phyloP scores from a whole-genome alignment of 2,888 invertebrate genomes.

The Anaspis maculata region DNA sequence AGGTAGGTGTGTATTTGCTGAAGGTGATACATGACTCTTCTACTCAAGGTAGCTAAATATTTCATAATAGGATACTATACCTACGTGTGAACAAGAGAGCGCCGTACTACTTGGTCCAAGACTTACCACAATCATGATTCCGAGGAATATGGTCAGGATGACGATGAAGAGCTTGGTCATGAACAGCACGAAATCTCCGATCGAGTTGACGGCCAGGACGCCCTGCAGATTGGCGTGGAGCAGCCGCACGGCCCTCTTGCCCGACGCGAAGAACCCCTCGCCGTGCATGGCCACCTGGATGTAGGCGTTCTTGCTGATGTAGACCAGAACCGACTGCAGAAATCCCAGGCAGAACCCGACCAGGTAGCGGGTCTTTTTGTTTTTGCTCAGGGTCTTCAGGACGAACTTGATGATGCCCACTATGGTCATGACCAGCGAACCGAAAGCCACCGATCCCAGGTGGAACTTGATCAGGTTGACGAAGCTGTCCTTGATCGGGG shows the following conservation, averaged over 20 bases:
- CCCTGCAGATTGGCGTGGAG: constrained; percentile 1
- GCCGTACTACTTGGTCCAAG: too few relatives aligned
- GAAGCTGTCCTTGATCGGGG: constrained; percentile 5
- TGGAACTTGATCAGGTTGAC: constrained; percentile 3
- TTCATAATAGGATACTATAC: too few relatives aligned
- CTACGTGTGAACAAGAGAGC: too few relatives aligned
- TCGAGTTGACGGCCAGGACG: constrained; percentile 4
- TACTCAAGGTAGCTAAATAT: too few relatives aligned
- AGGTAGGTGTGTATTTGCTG: too few relatives aligned
- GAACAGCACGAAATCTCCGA: constrained; percentile 7
- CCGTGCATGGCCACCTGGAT: constrained; percentile 8
- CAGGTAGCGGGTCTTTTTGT: neutral
- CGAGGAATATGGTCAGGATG: neutral
- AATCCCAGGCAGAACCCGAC: constrained; percentile 1
- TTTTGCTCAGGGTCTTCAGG: neutral
- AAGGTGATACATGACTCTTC: too few relatives aligned
- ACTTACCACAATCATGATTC: too few relatives aligned
- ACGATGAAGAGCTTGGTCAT: constrained; percentile 3
- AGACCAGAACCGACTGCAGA: constrained; percentile 2
- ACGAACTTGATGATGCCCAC: neutral
- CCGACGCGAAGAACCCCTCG: constrained; percentile 4
- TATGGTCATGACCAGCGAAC: constrained; percentile 4
- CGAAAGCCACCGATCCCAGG: constrained; percentile 5
- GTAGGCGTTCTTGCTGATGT: constrained; percentile 4
- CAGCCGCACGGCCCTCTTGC: constrained; percentile 5